phyloP scores from a whole-genome alignment of 2,888 invertebrate species.

The Kryphioiulus occultus region DNA sequence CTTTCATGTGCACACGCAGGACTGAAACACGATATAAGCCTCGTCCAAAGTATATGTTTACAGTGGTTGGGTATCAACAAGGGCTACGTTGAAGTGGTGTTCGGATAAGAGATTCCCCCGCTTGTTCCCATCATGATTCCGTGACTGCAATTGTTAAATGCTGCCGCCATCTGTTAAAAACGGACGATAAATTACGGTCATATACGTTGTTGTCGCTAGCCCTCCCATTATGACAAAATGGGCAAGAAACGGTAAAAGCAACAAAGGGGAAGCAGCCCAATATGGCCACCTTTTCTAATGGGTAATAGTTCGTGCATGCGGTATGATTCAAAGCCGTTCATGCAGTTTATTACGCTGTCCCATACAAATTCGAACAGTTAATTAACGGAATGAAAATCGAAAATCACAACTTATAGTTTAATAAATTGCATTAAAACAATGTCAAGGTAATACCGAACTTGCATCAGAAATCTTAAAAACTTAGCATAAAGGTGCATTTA shows the following conservation, averaged over 20 bases:
- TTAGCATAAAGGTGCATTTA: too few relatives aligned
- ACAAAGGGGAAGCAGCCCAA: not conserved
- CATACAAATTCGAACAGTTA: too few relatives aligned
- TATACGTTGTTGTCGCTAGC: not conserved
- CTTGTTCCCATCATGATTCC: not conserved
- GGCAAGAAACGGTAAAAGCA: constrained; percentile 17
- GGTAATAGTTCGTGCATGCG: not conserved
- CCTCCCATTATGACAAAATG: not conserved
- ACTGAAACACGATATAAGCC: not conserved
- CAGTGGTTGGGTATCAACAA: not conserved
- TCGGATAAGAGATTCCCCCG: not conserved
- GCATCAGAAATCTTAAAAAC: too few relatives aligned
- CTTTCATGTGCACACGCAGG: not conserved
- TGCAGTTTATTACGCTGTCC: too few relatives aligned
- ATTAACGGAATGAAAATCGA: too few relatives aligned
- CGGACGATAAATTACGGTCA: not conserved
- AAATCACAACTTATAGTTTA: too few relatives aligned
- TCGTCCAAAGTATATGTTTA: not conserved
- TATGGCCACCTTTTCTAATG: not conserved
- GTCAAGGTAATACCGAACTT: too few relatives aligned
- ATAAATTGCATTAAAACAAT: too few relatives aligned
- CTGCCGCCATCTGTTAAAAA: constrained; percentile 23
- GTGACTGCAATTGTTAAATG: constrained; percentile 17
- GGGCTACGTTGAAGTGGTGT: not conserved
- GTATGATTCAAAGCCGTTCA: not conserved